These are phyloP conservation scores for Sphecodes monilicornis DNA, from an alignment of 2,888 invertebrate species.

Conservation along the genomic window DNA sequence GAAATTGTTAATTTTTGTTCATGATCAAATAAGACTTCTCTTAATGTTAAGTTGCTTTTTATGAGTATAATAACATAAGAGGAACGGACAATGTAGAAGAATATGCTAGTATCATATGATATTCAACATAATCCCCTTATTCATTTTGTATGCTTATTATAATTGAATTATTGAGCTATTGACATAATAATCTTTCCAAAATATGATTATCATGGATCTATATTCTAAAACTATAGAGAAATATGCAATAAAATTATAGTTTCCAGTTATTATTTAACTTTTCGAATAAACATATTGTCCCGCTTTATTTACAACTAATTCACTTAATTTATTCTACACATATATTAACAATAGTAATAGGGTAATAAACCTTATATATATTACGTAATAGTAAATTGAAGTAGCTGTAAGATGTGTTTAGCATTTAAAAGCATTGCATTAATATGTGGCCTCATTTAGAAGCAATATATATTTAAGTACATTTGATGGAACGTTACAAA, in stretches of 20 bases:
- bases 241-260: background rate
- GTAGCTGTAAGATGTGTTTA: conserved; percentile 35
- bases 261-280: background rate
- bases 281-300: background rate
- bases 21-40: conserved; percentile 10
- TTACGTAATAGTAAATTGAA: conserved; percentile 21
- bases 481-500: conserved; percentile 23
- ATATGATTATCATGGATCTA: background rate
- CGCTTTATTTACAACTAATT: conserved; percentile 7
- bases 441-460: conserved; percentile 49
- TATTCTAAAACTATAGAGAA: background rate
- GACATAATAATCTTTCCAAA: conserved; percentile 14
- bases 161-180: background rate
- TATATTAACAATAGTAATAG: conserved; percentile 15
- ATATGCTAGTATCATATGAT: conserved; percentile 5
- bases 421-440: conserved; percentile 39
- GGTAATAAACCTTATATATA: conserved; percentile 12
- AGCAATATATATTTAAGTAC: conserved; percentile 51
- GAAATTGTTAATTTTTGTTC: background rate
- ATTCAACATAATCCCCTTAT: conserved; percentile 15
- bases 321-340: conserved; percentile 13
- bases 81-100: background rate
- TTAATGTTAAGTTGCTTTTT: background rate
- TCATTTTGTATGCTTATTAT: background rate
- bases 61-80: background rate